phyloP scores from a whole-genome alignment of 1,140 invertebrate genomes.

The Cheumatopsyche charites region DNA sequence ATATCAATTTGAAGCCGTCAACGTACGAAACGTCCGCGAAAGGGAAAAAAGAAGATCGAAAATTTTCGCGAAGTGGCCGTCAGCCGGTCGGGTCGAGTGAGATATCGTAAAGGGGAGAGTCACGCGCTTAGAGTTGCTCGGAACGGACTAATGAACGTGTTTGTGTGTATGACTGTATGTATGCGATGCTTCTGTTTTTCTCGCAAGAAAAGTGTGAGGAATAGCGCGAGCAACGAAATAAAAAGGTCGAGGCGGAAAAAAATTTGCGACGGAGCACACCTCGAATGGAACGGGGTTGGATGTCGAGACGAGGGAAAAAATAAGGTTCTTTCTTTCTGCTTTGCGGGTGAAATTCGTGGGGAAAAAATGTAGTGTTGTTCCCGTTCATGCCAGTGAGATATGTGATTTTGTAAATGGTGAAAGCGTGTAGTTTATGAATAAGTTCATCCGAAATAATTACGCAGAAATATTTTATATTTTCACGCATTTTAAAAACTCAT shows the following conservation, averaged over 20 bases:
- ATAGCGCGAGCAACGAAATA: constrained; percentile 13
- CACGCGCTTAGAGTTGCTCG: background rate
- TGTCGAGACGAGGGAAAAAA: constrained; percentile 8
- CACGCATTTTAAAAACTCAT: no score
- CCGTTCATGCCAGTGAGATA: background rate
- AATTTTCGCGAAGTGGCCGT: no score
- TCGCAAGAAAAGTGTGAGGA: background rate
- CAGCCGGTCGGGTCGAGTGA: background rate
- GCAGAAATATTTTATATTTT: no score
- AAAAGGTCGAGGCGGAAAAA: constrained; percentile 6
- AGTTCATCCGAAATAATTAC: no score
- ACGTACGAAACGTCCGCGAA: background rate
- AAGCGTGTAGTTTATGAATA: no score
- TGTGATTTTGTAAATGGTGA: background rate
- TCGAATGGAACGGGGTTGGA: background rate
- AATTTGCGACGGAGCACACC: background rate
- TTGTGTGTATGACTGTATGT: no score
- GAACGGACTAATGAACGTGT: constrained; percentile 11
- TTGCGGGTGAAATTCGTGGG: no score
- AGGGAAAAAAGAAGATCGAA: background rate
- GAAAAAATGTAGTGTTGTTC: no score
- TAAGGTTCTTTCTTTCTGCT: background rate
- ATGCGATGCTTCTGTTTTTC: background rate
- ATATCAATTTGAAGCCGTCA: constrained; percentile 29
- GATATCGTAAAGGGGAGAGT: background rate